Evolutionary conservation across 2,113 vertebrate species (phyloP).

Genomic region (Phyllostomus discolor): DNA sequence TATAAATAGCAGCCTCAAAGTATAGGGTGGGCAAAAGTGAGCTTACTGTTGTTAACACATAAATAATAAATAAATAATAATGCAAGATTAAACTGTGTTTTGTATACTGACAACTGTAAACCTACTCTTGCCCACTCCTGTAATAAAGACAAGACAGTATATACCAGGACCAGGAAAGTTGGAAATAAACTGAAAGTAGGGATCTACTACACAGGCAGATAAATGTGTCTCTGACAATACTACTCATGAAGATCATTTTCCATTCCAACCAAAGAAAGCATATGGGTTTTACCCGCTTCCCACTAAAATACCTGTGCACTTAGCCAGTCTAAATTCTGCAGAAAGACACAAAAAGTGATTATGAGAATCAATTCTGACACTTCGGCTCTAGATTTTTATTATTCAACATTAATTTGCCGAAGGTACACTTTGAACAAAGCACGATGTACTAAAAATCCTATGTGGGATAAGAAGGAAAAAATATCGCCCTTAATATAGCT

Average conservation of each 20-base stretch:
- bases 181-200: not conserved
- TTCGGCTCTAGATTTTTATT: not conserved
- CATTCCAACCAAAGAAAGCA: not conserved
- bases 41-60: not conserved
- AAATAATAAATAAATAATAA: not conserved
- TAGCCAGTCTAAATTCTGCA: not conserved
- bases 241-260: not conserved
- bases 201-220: not conserved
- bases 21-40: not conserved
- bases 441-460: not conserved
- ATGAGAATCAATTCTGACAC: not conserved
- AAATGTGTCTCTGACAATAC: not conserved
- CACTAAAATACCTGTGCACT: not conserved
- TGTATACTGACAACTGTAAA: not conserved
- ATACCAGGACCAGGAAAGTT: not conserved
- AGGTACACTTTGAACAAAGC: not conserved
- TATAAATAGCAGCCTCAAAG: not conserved
- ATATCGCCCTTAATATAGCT: not conserved
- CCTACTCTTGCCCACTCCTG: not conserved
- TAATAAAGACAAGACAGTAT: not conserved
- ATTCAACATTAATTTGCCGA: not conserved
- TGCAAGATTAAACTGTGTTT: not conserved
- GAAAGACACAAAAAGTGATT: not conserved
- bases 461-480: not conserved
- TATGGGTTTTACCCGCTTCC: not conserved